Evolutionary conservation across 2,888 invertebrate genomes (phyloP), one percentile per base, ranked within the genome.

Genomic region (Sesamia inferens): DNA sequence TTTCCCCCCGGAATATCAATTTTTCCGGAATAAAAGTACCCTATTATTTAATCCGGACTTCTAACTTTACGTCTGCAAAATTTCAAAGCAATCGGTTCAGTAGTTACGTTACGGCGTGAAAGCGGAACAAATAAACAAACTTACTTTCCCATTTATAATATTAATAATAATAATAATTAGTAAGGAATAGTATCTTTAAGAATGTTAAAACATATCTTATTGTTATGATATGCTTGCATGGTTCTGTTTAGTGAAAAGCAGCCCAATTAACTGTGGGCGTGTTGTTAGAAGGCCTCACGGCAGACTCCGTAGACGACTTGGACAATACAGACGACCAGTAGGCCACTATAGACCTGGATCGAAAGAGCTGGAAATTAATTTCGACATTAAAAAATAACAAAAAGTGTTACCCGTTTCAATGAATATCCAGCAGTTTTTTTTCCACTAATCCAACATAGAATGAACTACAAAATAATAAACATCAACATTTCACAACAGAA

Each of bases 391-490:
- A 57, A 24, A 10, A n/a, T 19, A 54, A 54, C 54, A 10, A 5
- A 54, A 4, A 7, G n/a, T 54, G n/a, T n/a, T 44, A 44, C 11
- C 11, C 11, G 55, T 55, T 13, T n/a, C n/a, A n/a, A n/a, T 47
- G 24, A 24, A 2, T 13, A 19, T 24, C 7, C 24, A 19, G 16
- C 24, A 54, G 14, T 31, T 11, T 42, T 14, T 11, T 16, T n/a
- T n/a, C n/a, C 22, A 57, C 19, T 67, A 11, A 55, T 31, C 59
- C 19, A 65, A 66, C 47, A 61, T 59, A 73, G 16, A 59, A 19
- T 16, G 16, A 39, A 57, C 55, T 48, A 14, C 22, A 63, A 79
- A 64, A 64, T 79, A 76, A 64, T 64, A 79, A 59, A 11, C 19
- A 68, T 4, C n/a, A 13, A 47, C 57, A 63, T 13, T 47, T 55